These are phyloP conservation scores for Haliaeetus leucogaster DNA, from an alignment of 2,113 vertebrate species.

Conservation along the genomic window DNA sequence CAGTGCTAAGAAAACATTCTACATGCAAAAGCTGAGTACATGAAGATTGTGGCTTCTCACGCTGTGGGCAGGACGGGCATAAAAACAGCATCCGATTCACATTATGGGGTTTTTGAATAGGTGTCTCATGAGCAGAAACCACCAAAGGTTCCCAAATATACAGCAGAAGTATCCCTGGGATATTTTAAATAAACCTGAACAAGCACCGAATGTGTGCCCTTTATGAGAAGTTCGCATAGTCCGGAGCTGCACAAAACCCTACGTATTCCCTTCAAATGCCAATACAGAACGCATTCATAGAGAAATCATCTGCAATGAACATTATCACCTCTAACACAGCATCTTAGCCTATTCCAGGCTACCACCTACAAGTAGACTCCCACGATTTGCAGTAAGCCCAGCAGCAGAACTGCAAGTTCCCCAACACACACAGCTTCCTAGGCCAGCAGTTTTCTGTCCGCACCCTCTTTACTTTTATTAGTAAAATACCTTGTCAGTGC, in stretches of 20 bases:
- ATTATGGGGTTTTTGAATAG: neutral
- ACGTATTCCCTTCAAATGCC: neutral
- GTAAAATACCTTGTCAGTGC: neutral
- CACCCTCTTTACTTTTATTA: neutral
- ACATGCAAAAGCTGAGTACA: rapidly evolving
- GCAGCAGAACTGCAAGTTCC: neutral
- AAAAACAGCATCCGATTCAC: neutral
- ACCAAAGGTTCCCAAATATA: no score
- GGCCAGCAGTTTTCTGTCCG: neutral
- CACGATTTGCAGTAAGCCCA: rapidly evolving
- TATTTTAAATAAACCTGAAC: neutral
- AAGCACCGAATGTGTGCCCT: no score
- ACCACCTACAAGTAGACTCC: neutral
- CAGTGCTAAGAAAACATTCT: no score
- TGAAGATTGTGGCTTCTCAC: neutral
- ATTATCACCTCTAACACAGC: neutral
- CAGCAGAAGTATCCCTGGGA: neutral
- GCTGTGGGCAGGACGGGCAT: rapidly evolving
- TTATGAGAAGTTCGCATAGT: no score
- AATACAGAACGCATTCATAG: rapidly evolving
- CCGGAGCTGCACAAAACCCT: neutral
- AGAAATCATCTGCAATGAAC: rapidly evolving
- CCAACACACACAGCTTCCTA: neutral
- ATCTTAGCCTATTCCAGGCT: rapidly evolving
- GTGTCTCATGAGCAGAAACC: neutral